Base-by-base conservation (phyloP, 2,113 vertebrate species). In the Mirza zaza region DNA sequence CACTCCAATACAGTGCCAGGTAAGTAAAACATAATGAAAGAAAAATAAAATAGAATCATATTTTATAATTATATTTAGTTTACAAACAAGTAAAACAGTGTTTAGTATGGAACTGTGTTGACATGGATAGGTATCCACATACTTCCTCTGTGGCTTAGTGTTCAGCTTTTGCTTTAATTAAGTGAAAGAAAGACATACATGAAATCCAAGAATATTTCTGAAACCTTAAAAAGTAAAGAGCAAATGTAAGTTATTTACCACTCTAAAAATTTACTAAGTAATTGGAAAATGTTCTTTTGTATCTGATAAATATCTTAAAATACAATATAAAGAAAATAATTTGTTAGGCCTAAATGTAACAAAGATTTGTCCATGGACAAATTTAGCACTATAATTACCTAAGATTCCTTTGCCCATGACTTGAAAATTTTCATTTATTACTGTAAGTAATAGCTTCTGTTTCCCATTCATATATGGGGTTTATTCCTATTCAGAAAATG, bases 1-100 rank as follows among this genome's bases (percentile, higher is more conserved):
- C 50, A 99, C 99, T 34, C 99, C 99, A 36, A 99, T 99, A 97
- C 99, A 99, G 77, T 99, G 99, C 96, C 99, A 99, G 99, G 99
- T 99, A 97, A 98, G 97, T 96, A 90, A 82, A 91, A 55, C 11
- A 23, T 34, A 73, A 18, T 65, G 45, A 85, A 68, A 77, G 76
- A 59, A 92, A 91, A 91, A 63, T 76, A 27, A 90, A 45, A 20
- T 85, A 75, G 15, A 82, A 14, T 84, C 63, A 45, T 75, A 20
- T 42, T 86, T 57, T 25, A 0, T 81, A 5, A 59, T 9, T 65
- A 3, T 80, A 36, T 42, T 34, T 50, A 48, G 61, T 93, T 67
- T 67, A 57, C 11, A 86, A 61, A 34, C 59, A 94, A 68, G 3
- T 77, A 59, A 68, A 83, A 80, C 6, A n/a, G 10, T 59, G 1